Base-by-base conservation (phyloP, 2,888 invertebrate species). In the Catonia carolina region DNA sequence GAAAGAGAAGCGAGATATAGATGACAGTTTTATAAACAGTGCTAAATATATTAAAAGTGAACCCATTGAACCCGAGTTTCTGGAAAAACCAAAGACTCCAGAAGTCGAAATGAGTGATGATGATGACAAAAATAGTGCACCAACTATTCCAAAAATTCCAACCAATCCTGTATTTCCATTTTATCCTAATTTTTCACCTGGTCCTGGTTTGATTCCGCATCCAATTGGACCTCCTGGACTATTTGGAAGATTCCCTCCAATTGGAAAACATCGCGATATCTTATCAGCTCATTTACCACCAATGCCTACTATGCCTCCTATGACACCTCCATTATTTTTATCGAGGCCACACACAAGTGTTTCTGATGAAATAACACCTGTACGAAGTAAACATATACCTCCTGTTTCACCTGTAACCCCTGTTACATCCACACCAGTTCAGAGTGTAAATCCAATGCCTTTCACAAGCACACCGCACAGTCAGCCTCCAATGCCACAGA, bases 71-170 rank as follows among this genome's bases (percentile, higher is more conserved):
- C 81, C 78, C 61, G 82, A 84, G 62, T 79, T 81, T 64, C 67
- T 83, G 12, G 76, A 77, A 59, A 83, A 82, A 66, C 83, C 80
- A 63, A 79, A 76, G 60, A 69, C 68, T 8, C 67, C 70, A 1
- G 69, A 73, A n/a, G 64, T 66, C n/a, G 66, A 67, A 53, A 66
- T 36, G 1, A 45, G 42, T 64, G 18, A 55, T 37, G 51, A 55
- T 36, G 52, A 56, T 27, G 8, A 8, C 8, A 8, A 6, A 27
- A 8, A 8, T 27, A 8, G 27, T 27, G 27, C 5, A 42, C 17
- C 48, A 18, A 14, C 31, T 10, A 31, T 41, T 45, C 45, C 37
- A 17, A 17, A 55, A n/a, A 36, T 50, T 42, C 50, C 55, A 6
- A 47, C 50, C 14, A 76, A 72, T 39, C 59, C 61, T 5, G 58